Base-by-base conservation (phyloP, 1,140 invertebrate species). In the Caenorhabditis briggsae region DNA sequence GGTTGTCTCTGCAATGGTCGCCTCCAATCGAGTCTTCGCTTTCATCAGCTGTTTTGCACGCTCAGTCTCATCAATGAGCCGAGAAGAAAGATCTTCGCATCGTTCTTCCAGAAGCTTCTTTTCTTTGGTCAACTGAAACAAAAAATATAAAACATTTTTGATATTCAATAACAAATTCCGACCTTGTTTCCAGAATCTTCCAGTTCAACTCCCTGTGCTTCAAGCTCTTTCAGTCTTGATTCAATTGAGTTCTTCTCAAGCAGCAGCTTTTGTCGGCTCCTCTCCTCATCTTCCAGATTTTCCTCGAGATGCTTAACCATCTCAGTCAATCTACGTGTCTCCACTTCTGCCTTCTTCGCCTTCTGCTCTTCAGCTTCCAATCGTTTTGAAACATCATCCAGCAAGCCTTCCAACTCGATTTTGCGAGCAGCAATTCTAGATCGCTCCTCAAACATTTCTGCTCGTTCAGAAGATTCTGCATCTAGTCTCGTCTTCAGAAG, bases 221-320 rank as follows among this genome's bases (percentile, higher is more conserved):
- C 96, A 58, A 96, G 93, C 90, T 98, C 98, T 93, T 99, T 99
- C 0, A 98, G 95, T 93, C 97, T 97, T 9, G 95, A 95, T 92
- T 99, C 98, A 89, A 95, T 95, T 90, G 97, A 96, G 0, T 97
- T 96, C 92, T 98, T 98, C 92, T 99, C 98, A n/a, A 99, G 93
- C 92, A 98, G 97, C 9, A 99, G 91, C 93, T 99, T 99, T 92
- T 99, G 98, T 8, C 97, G 93, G 0, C 96, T 95, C 20, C 95
- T 96, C 93, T 99, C 98, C 91, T 99, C 98, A 91, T 99, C 97
- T 92, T 99, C 98, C 18, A 99, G 93, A 93, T 94, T 94, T 89
- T 94, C 94, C 89, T 94, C 94, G 18, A 95, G 91, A 90, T 94
- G 93, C n/a, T 83, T 56, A 25, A 92, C 85, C 25, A 86, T 89